Evolutionary conservation across 2,888 invertebrate genomes (phyloP).

Genomic region (Sclerodermus sp.): DNA sequence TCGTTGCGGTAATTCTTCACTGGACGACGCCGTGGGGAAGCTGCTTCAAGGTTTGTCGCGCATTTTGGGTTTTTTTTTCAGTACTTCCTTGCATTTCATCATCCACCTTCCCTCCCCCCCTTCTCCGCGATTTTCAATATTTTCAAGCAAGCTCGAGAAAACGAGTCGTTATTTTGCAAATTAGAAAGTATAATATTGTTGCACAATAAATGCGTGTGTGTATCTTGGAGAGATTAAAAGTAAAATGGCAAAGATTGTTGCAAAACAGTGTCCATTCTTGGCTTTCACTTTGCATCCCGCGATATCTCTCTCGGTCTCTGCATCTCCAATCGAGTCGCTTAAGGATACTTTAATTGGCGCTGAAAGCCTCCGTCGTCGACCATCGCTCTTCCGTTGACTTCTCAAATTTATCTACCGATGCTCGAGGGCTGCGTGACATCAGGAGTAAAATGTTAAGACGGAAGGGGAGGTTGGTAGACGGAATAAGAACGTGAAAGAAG

Average conservation of each 20-base stretch:
- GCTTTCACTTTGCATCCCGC: not conserved
- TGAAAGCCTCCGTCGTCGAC: conserved; percentile 44
- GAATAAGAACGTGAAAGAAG: no score
- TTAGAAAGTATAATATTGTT: no score
- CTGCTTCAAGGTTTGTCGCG: conserved; percentile 46
- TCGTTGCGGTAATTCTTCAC: conserved; percentile 26
- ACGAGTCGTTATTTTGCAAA: no score
- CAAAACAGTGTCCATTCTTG: not conserved
- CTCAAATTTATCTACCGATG: conserved; percentile 43
- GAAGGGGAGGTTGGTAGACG: no score
- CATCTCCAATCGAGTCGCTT: conserved; percentile 31
- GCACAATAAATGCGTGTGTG: no score
- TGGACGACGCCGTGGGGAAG: conserved; percentile 54
- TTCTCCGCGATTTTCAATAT: no score
- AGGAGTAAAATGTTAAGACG: no score
- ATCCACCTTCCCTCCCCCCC: no score
- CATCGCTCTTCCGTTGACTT: conserved; percentile 33
- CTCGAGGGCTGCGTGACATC: not conserved
- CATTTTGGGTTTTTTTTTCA: not conserved
- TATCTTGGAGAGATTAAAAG: no score
- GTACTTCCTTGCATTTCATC: not conserved
- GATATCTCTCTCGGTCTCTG: not conserved
- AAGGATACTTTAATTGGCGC: conserved; percentile 51
- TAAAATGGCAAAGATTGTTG: not conserved
- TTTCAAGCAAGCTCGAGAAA: no score